Evolutionary conservation across 2,113 vertebrate genomes (phyloP), one percentile per base, ranked within the genome.

Genomic region (Redunca redunca): DNA sequence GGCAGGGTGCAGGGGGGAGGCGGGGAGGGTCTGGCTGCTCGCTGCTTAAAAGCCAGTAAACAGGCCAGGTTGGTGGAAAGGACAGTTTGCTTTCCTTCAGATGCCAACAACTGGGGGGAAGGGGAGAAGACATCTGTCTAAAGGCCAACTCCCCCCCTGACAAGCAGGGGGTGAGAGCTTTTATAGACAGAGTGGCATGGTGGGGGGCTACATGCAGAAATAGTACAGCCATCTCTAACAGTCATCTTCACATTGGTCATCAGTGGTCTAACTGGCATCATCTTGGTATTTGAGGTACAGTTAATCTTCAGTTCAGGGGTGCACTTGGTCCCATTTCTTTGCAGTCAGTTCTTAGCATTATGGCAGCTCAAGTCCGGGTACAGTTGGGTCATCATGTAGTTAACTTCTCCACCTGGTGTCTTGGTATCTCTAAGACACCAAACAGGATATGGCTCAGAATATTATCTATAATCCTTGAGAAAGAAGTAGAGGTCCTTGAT

Each of bases 1-100:
- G 55, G 55, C 55, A 8, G 55, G 60, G 60, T 30, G 0, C 15
- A 15, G 0, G 15, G 0, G 15, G 62, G 1, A 7, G 30, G 7
- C 0, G 3, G 30, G 17, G 4, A n/a, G 17, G 17, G 16, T 67
- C 64, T 17, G 11, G 64, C 64, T 67, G 64, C 64, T 36, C 2
- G 2, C 64, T 36, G n/a, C 64, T 36, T 36, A 36, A 71, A 71
- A 36, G 64, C 64, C 64, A 36, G 19, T 36, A 36, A 71, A 71
- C 4, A 36, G n/a, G 64, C 64, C 64, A 71, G 64, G 19, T 2
- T 36, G 64, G n/a, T 71, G 17, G n/a, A 21, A 36, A 71, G 64
- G 64, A 71, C 36, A 36, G 17, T 71, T 71, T 36, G 19, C 64
- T 71, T 36, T 71, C 36, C n/a, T 71, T 36, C n/a, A 36, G 64